Base-by-base conservation (phyloP, 2,888 invertebrate species). In the Stenchaetothrips biformis region DNA sequence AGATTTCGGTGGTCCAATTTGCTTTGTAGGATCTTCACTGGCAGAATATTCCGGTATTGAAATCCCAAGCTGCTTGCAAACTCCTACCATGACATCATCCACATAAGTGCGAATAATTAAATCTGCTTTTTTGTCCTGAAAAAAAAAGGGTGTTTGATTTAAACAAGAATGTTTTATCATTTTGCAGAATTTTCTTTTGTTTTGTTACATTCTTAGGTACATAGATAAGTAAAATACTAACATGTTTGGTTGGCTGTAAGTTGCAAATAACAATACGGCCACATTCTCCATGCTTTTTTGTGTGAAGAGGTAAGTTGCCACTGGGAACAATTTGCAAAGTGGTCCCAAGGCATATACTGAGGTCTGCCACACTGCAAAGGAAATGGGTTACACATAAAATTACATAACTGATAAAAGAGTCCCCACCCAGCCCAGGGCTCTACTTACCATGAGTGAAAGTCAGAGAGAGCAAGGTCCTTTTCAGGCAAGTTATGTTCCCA, bases 301-400 rank as follows among this genome's bases (percentile, higher is more conserved):
- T 94, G 85, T 92, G 92, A 59, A 97, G 87, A 6, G 99, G 99
- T 83, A 99, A 88, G 87, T 95, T 96, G 18, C 98, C 99, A 88
- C 98, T 97, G 74, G 99, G 99, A 83, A 97, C 90, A 84, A 99
- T 99, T 90, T 99, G 99, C 80, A 99, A 88, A 7, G 98, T 98
- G n/a, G 98, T 98, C 53, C 99, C 99, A 82, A 99, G 89, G 84
- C 96, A 95, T 85, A 99, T 92, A 86, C 96, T 96, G 80, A 99
- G 87, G 88, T 99, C 98, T 81, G 98, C 95, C 85, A 95, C 89
- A 85, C 97, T 98, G 86, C 82, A 91, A 90, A 83, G 81, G 62
- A 82, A 82, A 81, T 67, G 13, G 13, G 13, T 16, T 47, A 7
- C 13, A 77, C 13, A 77, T n/a, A n/a, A n/a, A n/a, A n/a, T n/a